Evolutionary conservation across 2,113 vertebrate species (phyloP).

Genomic region (Dissostichus mawsoni): DNA sequence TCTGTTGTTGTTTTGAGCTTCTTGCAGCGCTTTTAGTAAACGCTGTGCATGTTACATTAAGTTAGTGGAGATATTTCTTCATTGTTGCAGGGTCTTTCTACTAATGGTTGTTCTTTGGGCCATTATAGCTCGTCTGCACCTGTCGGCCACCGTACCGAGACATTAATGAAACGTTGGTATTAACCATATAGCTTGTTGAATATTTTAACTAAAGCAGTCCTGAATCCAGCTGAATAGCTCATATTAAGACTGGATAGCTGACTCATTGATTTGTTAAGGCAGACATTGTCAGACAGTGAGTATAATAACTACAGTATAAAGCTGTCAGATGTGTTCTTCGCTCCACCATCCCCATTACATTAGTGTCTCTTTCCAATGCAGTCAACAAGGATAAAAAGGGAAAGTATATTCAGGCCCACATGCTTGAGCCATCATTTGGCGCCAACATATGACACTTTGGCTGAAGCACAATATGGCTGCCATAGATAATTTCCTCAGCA

Average conservation of each 20-base stretch:
- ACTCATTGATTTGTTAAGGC: neutral
- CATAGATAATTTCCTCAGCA: neutral
- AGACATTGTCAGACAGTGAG: neutral
- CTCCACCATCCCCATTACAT: neutral
- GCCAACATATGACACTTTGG: constrained; percentile 19
- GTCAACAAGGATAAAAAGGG: constrained; percentile 11
- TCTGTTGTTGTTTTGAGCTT: too few species aligned
- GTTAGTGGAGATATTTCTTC: too few species aligned
- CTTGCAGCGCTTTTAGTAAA: too few species aligned
- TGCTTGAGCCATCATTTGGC: constrained; percentile 27
- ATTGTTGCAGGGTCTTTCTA: too few species aligned
- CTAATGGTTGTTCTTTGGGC: too few species aligned
- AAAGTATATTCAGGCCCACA: constrained; percentile 7
- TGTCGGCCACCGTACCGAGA: too few species aligned
- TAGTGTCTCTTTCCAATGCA: neutral
- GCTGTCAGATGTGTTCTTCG: neutral
- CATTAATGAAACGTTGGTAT: too few species aligned
- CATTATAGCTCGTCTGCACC: too few species aligned
- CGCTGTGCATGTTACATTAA: too few species aligned
- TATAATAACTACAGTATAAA: neutral
- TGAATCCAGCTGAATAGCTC: too few species aligned
- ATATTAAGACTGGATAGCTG: neutral
- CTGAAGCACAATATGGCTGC: constrained; percentile 22
- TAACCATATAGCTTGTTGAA: neutral
- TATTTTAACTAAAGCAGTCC: neutral